A percentile compares a stretch with the other conserved stretches of the same genome.
These are phyloP conservation scores for Acridotheres tristis DNA, from an alignment of 2,797 vertebrate species.

Conservation along the genomic window DNA sequence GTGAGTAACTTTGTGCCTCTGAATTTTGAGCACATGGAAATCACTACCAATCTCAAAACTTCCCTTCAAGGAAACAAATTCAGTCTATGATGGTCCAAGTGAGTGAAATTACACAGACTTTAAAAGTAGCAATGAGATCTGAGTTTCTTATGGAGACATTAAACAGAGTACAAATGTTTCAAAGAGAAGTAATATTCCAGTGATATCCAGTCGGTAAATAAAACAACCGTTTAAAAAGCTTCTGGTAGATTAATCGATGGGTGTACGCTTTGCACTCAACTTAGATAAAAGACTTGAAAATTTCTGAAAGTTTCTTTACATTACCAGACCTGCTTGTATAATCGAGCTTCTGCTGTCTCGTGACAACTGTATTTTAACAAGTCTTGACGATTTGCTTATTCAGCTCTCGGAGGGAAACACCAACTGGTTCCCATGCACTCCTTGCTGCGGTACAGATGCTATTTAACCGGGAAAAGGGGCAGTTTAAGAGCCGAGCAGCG, in stretches of 20 bases:
- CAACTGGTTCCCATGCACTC: background rate
- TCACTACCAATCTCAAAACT: background rate
- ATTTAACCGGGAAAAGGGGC: background rate
- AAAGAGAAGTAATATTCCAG: background rate
- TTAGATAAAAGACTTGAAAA: background rate
- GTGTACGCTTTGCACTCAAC: background rate
- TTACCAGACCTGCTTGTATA: background rate
- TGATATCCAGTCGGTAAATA: background rate
- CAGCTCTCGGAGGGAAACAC: background rate
- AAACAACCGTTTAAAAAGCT: background rate
- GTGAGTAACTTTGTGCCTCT: background rate
- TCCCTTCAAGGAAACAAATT: background rate
- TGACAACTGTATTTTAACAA: background rate
- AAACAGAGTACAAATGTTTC: background rate
- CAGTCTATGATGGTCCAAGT: background rate
- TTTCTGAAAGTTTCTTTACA: background rate
- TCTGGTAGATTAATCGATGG: background rate
- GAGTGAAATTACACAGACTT: background rate
- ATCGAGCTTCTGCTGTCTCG: background rate
- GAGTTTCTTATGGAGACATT: background rate
- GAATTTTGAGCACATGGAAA: background rate
- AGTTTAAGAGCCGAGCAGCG: fast-evolving
- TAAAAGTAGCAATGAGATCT: background rate
- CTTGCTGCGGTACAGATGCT: background rate
- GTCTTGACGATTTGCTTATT: background rate